Base-by-base conservation (phyloP, 2,888 invertebrate genomes). In the Polietes domitor region DNA sequence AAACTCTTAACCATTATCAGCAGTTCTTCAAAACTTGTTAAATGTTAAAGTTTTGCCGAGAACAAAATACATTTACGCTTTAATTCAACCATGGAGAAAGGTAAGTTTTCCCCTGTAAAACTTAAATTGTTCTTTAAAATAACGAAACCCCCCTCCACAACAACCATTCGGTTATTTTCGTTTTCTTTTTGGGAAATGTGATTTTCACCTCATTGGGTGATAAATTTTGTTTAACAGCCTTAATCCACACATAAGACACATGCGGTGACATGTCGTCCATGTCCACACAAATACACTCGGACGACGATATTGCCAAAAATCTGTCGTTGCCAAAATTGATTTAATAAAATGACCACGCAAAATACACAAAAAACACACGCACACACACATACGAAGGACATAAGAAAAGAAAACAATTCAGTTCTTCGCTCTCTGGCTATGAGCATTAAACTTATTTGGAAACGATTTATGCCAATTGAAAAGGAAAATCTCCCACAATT, bases 341-440 rank as follows among this genome's bases (percentile, higher is more conserved):
- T 63, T 61, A 17, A 37, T 77, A 55, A 83, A 80, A 80, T 83
- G 83, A 83, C 83, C 83, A 83, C 50, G 21, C 63, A 70, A 71
- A 43, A 21, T 43, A 68, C 43, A 68, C 68, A 37, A n/a, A n/a
- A n/a, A 58, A 24, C 58, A 61, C n/a, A 61, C 28, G 7, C n/a
- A 26, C 61, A 28, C 43, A 68, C 21, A 43, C 58, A 58, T 21
- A 41, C 10, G 32, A 65, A 68, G 15, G 41, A 21, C 32, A 63
- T n/a, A 43, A 21, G 21, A 24, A 7, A 41, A 65, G 65, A 19
- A 65, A 41, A 65, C 32, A 75, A 68, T 50, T 65, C 32, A 75
- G 58, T 50, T 65, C n/a, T 70, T 70, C 61, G 17, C 47, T 50
- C 17, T 2, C 37, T 28, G 68, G 37, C 26, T 10, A 55, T n/a